Base-by-base conservation (phyloP, 1,140 invertebrate genomes). In the Achatina immaculata region DNA sequence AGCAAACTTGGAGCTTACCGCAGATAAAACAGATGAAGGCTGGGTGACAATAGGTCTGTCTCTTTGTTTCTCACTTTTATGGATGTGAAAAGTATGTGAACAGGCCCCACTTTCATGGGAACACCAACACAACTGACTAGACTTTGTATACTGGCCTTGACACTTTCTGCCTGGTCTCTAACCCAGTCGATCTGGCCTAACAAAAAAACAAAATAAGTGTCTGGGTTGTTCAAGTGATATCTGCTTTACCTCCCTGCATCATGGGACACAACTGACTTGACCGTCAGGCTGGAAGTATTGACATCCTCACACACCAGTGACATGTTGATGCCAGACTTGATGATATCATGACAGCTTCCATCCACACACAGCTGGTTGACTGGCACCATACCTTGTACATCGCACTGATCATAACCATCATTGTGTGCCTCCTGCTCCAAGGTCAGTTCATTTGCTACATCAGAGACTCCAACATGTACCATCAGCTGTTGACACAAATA, bases 401-500 rank as follows among this genome's bases (percentile, higher is more conserved):
- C 92, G 14, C 82, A 72, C 48, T 87, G 88, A 55, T 85, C 81
- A 83, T 93, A 93, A 0, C 91, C 92, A 78, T 87, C 84, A 83
- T 92, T 93, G 84, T 91, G 90, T 40, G 91, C 92, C 62, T 84
- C 82, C 82, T 92, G 91, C 83, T 93, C 92, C 48, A 93, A 72
- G 0, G 91, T 92, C 21, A 93, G 81, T 69, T 89, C 89, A 58
- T 88, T 88, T 9, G 92, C 92, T 28, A 91, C 88, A n/a, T 91
- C 88, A n/a, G 92, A 92, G n/a, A 93, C 92, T 65, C 92, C 92
- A 36, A 92, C 92, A 86, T 92, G 92, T 16, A 93, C 89, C 11
- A 92, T 87, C 62, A 93, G 84, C 92, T 92, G 83, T 24, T 82
- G 83, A 40, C 36, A 78, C 74, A 7, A 82, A 48, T 55, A 14